Base-by-base conservation (phyloP, 1,140 invertebrate species). In the Cydia fagiglandana region DNA sequence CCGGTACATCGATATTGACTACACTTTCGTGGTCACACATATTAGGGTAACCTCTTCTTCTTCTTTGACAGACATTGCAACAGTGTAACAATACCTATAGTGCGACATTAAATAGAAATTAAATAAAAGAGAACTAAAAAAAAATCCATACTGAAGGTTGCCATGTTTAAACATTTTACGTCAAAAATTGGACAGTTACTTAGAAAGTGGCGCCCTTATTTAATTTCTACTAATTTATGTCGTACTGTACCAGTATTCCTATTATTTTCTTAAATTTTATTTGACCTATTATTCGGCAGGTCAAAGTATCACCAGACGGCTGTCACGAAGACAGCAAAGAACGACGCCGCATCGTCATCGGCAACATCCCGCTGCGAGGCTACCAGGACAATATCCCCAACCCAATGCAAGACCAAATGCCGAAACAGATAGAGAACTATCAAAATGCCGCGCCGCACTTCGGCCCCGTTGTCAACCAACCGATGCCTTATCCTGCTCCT, bases 1-100 rank as follows among this genome's bases (percentile, higher is more conserved):
- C 81, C 91, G 93, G 3, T 94, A 95, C 75, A 96, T 96, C 74
- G 93, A 95, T 79, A 82, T 96, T 34, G 91, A 94, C 70, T 96
- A 96, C 86, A 88, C 94, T 53, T 87, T 96, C 47, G 93, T 95
- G 84, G 94, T 96, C 78, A 84, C 80, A 13, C 24, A 13, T 64
- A 50, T 17, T 47, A 41, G 30, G 10, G 53, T 17, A 17, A 56
- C 53, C 53, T n/a, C n/a, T n/a, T n/a, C n/a, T n/a, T n/a, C n/a
- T n/a, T n/a, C n/a, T n/a, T n/a, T n/a, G n/a, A n/a, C n/a, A n/a
- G n/a, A n/a, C n/a, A n/a, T n/a, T n/a, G n/a, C 9, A 41, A 41
- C 1, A 41, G 38, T 41, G 38, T 10, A 41, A 6, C 5, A 34
- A 34, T 34, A 34, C 24, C 24, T 24, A 24, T 24, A 24, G 24